Evolutionary conservation across 2,797 vertebrate genomes (phyloP).

Genomic region (Propithecus deckenii): DNA sequence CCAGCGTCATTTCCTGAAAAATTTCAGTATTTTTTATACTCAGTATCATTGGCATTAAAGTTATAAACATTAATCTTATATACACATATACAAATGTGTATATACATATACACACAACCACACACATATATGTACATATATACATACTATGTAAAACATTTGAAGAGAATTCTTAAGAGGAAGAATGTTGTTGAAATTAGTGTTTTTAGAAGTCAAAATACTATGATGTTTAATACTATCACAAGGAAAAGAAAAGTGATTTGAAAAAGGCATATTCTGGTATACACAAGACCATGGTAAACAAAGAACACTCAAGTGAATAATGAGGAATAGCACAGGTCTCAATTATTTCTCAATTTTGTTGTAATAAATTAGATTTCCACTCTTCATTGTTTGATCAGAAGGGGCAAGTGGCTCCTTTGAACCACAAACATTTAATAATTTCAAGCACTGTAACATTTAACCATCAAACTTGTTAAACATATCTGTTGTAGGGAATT

Average conservation of each 20-base stretch:
- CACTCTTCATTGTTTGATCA: constrained; percentile 11
- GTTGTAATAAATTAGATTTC: constrained; percentile 5
- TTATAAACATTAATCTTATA: not conserved
- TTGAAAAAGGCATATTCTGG: not conserved
- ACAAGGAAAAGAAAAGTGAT: not conserved
- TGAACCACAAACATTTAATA: constrained; percentile 1
- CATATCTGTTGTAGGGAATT: not conserved
- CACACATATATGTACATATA: not conserved
- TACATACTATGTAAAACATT: not conserved
- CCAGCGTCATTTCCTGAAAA: not conserved
- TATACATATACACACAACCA: not conserved
- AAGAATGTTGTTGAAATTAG: not conserved
- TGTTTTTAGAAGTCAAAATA: not conserved
- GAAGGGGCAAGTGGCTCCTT: not conserved
- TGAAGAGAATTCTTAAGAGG: not conserved
- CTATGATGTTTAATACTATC: not conserved
- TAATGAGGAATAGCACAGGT: constrained; percentile 1
- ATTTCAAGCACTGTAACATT: not conserved
- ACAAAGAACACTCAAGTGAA: not conserved
- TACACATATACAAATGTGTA: not conserved
- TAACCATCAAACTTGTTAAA: not conserved
- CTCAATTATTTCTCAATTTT: constrained; percentile 30
- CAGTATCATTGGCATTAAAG: not conserved
- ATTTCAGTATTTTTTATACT: not conserved
- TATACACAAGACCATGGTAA: not conserved